Conservation (phyloP, 2,797 vertebrate species). For the Lacerta bilineata region DNA sequence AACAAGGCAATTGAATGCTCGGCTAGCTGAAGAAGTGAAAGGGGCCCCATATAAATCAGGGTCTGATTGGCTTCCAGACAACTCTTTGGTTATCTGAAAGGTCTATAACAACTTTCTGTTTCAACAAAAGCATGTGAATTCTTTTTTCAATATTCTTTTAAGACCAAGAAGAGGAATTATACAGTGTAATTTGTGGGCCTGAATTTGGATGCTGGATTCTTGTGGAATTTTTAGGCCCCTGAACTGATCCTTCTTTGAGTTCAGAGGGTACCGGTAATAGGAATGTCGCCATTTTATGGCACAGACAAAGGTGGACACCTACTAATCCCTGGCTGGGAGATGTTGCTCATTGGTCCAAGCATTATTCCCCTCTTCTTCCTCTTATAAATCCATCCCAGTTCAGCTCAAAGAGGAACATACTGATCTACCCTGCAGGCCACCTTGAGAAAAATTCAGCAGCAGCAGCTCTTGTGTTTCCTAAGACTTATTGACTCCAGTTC, state of each 20-base stretch:
- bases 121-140: background rate
- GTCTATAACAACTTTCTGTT: background rate
- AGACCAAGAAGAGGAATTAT: background rate
- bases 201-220: background rate
- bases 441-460: background rate
- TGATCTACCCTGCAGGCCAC: background rate
- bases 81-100: background rate
- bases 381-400: background rate
- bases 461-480: background rate
- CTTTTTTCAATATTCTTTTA: background rate
- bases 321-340: background rate
- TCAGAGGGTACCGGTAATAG: background rate
- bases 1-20: conserved; percentile 13
- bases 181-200: background rate
- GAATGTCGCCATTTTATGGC: background rate
- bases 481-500: no score
- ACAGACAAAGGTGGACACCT: background rate
- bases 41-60: conserved; percentile 5
- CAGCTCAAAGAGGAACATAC: background rate
- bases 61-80: background rate
- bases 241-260: background rate
- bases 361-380: no score
- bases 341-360: background rate
- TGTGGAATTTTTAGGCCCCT: background rate
- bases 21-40: background rate